Conservation (phyloP, 2,797 vertebrate genomes). For the Heteromormyrus szaboi region DNA sequence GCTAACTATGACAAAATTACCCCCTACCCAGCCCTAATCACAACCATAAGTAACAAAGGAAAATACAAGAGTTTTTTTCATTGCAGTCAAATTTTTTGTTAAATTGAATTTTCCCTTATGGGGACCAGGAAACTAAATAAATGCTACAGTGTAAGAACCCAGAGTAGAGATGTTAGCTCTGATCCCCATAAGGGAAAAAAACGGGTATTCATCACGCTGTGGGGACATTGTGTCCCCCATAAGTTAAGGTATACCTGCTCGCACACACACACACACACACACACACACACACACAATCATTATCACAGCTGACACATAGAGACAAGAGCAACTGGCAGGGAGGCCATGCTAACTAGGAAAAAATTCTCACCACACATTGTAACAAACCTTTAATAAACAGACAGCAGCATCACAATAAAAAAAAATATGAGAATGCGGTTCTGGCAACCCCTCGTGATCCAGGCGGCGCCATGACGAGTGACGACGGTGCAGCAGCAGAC, state of each 20-base stretch:
- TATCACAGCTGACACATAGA: neutral
- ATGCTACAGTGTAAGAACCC: too few species aligned
- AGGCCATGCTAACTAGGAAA: neutral
- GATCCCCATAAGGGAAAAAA: neutral
- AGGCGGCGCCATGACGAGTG: slow-evolving; percentile 53
- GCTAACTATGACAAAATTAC: too few species aligned
- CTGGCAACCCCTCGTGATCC: slow-evolving; percentile 51
- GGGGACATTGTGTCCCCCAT: too few species aligned
- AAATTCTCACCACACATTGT: slow-evolving; percentile 44
- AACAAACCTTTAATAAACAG: slow-evolving; percentile 82
- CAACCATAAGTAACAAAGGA: too few species aligned
- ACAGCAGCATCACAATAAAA: slow-evolving; percentile 71
- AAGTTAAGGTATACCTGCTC: too few species aligned
- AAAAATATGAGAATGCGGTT: slow-evolving; percentile 51
- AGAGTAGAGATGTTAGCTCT: too few species aligned
- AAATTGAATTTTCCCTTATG: neutral
- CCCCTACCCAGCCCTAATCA: too few species aligned
- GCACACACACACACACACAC: neutral
- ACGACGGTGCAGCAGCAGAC: slow-evolving; percentile 38
- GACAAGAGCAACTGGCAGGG: neutral
- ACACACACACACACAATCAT: neutral
- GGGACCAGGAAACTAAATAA: neutral
- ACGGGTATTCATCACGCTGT: too few species aligned
- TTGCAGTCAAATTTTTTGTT: too few species aligned
- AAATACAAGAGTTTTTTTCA: too few species aligned